Evolutionary conservation across 1,140 invertebrate species (phyloP).

Genomic region (Cydia strobilella): DNA sequence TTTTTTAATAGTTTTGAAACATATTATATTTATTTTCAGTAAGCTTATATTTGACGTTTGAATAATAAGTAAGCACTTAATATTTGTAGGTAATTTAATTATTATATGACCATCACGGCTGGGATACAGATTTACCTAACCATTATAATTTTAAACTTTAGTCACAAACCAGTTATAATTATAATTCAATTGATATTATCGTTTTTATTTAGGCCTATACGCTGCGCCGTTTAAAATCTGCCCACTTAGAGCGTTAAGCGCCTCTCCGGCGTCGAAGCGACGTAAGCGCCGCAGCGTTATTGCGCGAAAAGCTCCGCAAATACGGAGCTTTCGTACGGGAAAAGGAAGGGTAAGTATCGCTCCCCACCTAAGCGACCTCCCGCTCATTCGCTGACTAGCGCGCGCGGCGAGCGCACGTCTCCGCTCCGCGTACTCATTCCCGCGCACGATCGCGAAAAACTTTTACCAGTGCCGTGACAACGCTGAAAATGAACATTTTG

Average conservation of each 20-base stretch:
- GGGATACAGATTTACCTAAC: too few species aligned
- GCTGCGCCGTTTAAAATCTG: slow-evolving; percentile 72
- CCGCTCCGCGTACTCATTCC: slow-evolving; percentile 56
- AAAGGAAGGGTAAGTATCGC: slow-evolving; percentile 62
- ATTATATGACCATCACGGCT: background rate
- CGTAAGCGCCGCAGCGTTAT: slow-evolving; percentile 44
- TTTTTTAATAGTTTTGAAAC: too few species aligned
- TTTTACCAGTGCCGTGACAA: slow-evolving; percentile 67
- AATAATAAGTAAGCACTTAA: too few species aligned
- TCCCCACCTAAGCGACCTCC: slow-evolving; percentile 54
- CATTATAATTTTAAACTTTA: background rate
- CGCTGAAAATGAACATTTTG: slow-evolving; percentile 62
- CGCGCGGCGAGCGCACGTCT: slow-evolving; percentile 38
- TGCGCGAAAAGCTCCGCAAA: slow-evolving; percentile 69
- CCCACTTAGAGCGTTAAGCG: slow-evolving; percentile 76
- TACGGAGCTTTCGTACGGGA: slow-evolving; percentile 64
- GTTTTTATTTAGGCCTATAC: slow-evolving; percentile 77
- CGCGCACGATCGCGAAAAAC: slow-evolving; percentile 72
- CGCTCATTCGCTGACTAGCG: slow-evolving; percentile 35
- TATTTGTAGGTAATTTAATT: background rate
- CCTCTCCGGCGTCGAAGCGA: slow-evolving; percentile 44
- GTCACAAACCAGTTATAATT: slow-evolving; percentile 40
- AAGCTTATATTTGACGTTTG: too few species aligned
- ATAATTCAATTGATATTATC: slow-evolving; percentile 59
- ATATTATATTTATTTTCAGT: too few species aligned